Percentiles rank a stretch among this genome's conserved stretches.
These are phyloP conservation scores for Catharus bicknelli DNA, from an alignment of 2,113 vertebrate genomes.

Conservation along the genomic window DNA sequence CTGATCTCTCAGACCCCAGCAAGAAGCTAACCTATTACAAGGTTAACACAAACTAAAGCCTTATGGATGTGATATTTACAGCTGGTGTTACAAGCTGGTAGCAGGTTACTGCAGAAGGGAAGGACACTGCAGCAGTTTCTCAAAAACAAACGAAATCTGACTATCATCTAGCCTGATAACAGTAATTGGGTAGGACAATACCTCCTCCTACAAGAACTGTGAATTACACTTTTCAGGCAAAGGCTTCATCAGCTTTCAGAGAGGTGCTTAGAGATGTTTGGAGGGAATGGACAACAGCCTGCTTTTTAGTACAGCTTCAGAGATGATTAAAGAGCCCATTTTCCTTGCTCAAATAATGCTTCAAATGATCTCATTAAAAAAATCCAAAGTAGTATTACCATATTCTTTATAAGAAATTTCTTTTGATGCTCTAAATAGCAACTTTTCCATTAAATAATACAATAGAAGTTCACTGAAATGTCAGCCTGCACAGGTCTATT, in stretches of 20 bases:
- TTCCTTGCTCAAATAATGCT: background rate
- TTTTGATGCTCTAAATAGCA: constrained; percentile 22
- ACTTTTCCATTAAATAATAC: background rate
- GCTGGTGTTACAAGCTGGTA: background rate
- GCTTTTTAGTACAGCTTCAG: background rate
- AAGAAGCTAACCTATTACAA: background rate
- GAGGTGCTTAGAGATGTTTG: background rate
- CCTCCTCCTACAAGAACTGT: background rate
- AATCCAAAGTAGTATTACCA: background rate
- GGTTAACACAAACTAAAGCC: background rate
- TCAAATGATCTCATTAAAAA: background rate
- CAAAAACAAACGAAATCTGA: background rate
- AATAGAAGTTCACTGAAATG: background rate
- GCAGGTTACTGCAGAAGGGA: background rate
- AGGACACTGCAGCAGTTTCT: background rate
- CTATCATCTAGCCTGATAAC: background rate
- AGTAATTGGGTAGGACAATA: background rate
- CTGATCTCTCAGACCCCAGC: background rate
- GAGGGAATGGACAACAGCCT: background rate
- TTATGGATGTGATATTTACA: background rate
- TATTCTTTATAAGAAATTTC: background rate
- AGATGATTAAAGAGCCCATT: background rate
- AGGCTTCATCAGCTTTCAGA: background rate
- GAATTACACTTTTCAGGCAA: background rate
- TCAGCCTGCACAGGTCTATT: background rate